Base-by-base conservation (phyloP, 1,140 invertebrate species). In the Notospermus geniculatus region DNA sequence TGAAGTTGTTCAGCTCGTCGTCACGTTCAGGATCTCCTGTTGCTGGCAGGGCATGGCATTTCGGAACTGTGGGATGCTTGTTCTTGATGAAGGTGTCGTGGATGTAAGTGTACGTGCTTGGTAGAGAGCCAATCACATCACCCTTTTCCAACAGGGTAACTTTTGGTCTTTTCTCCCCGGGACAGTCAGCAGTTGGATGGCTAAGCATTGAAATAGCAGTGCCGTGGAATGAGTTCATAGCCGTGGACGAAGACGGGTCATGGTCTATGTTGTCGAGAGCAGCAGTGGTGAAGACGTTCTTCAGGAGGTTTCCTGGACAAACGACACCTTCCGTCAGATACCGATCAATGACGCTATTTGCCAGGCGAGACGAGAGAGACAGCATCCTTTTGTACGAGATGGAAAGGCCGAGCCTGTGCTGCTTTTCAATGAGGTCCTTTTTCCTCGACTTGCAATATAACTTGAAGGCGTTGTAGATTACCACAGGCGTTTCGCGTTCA, bases 251-350 rank as follows among this genome's bases (percentile, higher is more conserved):
- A 39, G 60, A 41, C 2, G 65, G 71, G 61, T 71, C 68, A 39
- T 71, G 68, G 39, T 71, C 70, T 29, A 66, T 64, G 46, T 70
- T 69, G 54, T 71, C 65, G 23, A 69, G n/a, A 9, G 67, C 62
- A 25, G 55, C 43, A 30, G 60, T 69, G 22, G 58, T 64, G 45
- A 69, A 65, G 1, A 70, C 0, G 19, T 29, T 43, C 57, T 62
- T 55, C n/a, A 43, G 39, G 19, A 69, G 56, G 15, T 23, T 41
- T 36, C 58, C 11, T 36, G 62, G 60, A 63, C 62, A 65, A 52
- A 64, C 59, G 29, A 65, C 41, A 27, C 55, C 57, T 43, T 67
- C 54, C 54, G 54, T 50, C 13, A 36, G 4, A 54, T 43, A 67
- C 46, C n/a, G 1, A 45, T 64, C 17, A 53, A 46, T 23, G 22